Evolutionary conservation across 1,140 invertebrate genomes (phyloP).

Genomic region (Lerema accius): DNA sequence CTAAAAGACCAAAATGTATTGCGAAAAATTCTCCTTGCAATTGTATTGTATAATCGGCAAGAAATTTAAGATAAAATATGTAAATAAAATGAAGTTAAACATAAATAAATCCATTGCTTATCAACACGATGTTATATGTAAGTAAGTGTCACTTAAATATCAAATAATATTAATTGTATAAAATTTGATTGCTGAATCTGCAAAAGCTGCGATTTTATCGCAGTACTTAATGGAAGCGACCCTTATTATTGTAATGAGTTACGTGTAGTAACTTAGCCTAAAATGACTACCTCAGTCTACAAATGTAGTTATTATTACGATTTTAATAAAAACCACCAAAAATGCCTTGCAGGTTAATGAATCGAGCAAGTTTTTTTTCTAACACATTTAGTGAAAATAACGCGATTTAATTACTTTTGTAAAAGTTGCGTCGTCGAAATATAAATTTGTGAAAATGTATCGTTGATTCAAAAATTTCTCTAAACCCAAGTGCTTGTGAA

Average conservation of each 20-base stretch:
- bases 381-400: background rate
- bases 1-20: background rate
- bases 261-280: conserved; percentile 15
- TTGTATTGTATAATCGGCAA: background rate
- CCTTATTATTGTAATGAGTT: conserved; percentile 15
- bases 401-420: background rate
- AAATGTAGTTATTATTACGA: conserved; percentile 7
- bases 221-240: conserved; percentile 5
- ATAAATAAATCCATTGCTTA: conserved; percentile 2
- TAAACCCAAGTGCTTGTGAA: background rate
- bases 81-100: background rate
- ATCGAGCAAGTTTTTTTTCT: background rate
- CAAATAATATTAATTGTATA: background rate
- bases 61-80: background rate
- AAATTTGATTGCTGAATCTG: background rate
- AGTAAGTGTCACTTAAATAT: background rate
- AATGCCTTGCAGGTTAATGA: conserved; percentile 6
- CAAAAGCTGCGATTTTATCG: background rate
- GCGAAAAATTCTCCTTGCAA: background rate
- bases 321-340: conserved; percentile 6
- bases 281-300: conserved; percentile 21
- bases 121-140: conserved; percentile 1
- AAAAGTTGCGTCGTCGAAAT: background rate
- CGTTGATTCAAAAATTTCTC: background rate
- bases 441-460: too few relatives aligned